Evolutionary conservation across 1,140 invertebrate genomes (phyloP).

Genomic region (Doryteuthis pealeii): DNA sequence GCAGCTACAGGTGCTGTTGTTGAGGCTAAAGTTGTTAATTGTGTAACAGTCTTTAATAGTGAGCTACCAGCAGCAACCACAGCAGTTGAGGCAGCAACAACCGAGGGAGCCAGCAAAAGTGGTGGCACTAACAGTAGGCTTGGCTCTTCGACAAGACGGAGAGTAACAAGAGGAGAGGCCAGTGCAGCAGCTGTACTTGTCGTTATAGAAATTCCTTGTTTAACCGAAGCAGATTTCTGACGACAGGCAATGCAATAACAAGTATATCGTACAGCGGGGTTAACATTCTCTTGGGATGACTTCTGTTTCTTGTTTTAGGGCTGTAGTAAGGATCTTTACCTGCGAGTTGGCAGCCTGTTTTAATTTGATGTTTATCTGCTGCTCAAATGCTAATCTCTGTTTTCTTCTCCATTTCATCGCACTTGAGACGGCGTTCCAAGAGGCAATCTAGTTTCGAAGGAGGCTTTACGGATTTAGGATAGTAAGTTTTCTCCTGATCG

Average conservation of each 20-base stretch:
- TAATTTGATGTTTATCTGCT: slow-evolving; percentile 49
- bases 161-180: slow-evolving; percentile 15
- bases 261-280: slow-evolving; percentile 8
- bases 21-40: neutral
- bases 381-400: slow-evolving; percentile 49
- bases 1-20: neutral
- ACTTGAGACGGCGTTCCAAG: slow-evolving; percentile 69
- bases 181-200: neutral
- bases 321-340: neutral
- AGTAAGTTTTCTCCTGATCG: slow-evolving; percentile 75
- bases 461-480: slow-evolving; percentile 85
- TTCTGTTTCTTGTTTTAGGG: neutral
- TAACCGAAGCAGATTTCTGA: neutral
- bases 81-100: neutral
- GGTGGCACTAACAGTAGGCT: neutral
- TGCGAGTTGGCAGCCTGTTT: slow-evolving; percentile 28
- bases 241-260: slow-evolving; percentile 26
- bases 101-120: neutral
- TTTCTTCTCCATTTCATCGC: slow-evolving; percentile 52
- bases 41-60: neutral
- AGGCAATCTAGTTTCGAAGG: slow-evolving; percentile 78
- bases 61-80: slow-evolving; percentile 15
- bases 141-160: slow-evolving; percentile 24
- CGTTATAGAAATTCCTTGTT: no score
- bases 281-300: neutral